Base-by-base conservation (phyloP, 2,797 vertebrate genomes). In the Spea hammondii region DNA sequence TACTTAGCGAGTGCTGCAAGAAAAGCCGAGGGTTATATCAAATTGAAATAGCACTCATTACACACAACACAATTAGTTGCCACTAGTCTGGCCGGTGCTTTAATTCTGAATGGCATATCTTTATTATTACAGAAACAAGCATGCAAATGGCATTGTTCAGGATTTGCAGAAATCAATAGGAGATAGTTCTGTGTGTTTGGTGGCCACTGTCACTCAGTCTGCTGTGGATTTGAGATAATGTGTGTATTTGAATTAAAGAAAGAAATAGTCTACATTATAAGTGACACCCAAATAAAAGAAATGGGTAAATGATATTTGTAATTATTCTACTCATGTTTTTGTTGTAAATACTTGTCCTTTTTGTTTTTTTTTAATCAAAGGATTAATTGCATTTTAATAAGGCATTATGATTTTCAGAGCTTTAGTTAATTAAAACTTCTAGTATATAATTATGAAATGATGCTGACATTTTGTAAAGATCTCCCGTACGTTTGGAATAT, bases 41-140 rank as follows among this genome's bases (percentile, higher is more conserved):
- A 99, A 98, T 98, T 99, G 97, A 99, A 98, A 98, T 97, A 96
- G 95, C 96, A 99, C 97, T 99, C 97, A 99, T 99, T 99, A 99
- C 97, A 98, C 94, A 96, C 93, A 94, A 95, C 96, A 99, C 97
- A 99, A 99, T 99, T 99, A 99, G 97, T 98, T 98, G 97, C 96
- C 96, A 99, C 97, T 96, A 96, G 96, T 95, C 97, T 95, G 95
- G 93, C 91, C 93, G 93, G 94, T 95, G 93, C 96, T 99, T 99
- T 99, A 97, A 99, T 98, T 99, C 96, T 95, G 94, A 96, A 96
- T 95, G 93, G 94, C 97, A 98, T 99, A 99, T 99, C 97, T 99
- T 96, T 99, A 99, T 99, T 99, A 99, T 99, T 96, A 98, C 97
- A 98, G 97, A 99, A 99, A 99, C 96, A 98, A 99, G 97, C 97